These are phyloP conservation scores for Amblyopsis hoosieri DNA, from an alignment of 2,797 vertebrate species.

Conservation along the genomic window DNA sequence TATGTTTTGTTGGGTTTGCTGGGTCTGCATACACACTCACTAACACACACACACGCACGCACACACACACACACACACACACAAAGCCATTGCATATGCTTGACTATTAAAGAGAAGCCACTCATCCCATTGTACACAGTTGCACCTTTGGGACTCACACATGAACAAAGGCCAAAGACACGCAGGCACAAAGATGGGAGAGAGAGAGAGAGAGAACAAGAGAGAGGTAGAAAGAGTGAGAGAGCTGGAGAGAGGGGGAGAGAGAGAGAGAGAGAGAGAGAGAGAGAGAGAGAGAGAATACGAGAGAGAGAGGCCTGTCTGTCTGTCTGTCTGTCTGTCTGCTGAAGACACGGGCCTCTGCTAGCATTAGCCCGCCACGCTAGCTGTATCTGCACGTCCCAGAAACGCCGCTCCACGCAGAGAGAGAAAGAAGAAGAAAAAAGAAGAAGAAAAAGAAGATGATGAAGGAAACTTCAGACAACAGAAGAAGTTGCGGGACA, in stretches of 20 bases:
- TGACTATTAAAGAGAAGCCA: slow-evolving; percentile 50
- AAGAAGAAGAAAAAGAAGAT: no score
- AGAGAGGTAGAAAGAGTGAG: background rate
- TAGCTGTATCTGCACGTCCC: no score
- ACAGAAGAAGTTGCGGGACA: no score
- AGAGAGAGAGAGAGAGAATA: background rate
- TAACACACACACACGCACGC: background rate
- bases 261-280: slow-evolving; percentile 18
- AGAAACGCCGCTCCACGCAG: no score
- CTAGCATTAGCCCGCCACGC: no score
- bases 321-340: no score
- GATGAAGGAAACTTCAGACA: no score
- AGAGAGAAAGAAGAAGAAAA: no score
- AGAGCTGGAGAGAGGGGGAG: slow-evolving; percentile 29
- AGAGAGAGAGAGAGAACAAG: background rate
- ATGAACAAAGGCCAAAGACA: slow-evolving; percentile 65
- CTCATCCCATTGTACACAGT: slow-evolving; percentile 14
- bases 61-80: background rate
- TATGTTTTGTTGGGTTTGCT: no score
- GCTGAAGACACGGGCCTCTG: no score
- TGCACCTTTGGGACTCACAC: slow-evolving; percentile 68
- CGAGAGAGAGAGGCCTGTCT: no score
- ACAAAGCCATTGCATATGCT: slow-evolving; percentile 51
- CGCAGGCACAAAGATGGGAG: slow-evolving; percentile 22
- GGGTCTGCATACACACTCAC: slow-evolving; percentile 10